phyloP scores from a whole-genome alignment of 30 jellyfish, hydroid and myxozoan species.

The Cassiopea xamachana region DNA sequence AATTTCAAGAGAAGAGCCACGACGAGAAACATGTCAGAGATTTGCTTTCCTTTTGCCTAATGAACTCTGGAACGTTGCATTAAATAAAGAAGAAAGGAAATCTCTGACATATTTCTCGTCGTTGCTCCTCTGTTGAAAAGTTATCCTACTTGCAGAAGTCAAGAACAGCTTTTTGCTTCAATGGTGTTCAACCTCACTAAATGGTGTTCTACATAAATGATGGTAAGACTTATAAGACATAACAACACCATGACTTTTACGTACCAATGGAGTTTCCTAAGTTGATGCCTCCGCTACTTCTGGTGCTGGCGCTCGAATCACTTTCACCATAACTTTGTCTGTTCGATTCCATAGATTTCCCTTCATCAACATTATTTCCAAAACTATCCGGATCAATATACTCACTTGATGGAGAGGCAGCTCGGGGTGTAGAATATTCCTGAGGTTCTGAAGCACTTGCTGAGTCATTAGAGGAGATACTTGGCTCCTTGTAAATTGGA shows the following conservation, averaged over 20 bases:
- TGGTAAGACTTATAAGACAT: neutral
- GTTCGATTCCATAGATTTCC: neutral
- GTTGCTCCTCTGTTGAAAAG: too few relatives aligned
- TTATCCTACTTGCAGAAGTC: too few relatives aligned
- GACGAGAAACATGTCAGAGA: too few relatives aligned
- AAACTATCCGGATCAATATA: slow-evolving; percentile 55
- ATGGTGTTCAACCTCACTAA: too few relatives aligned
- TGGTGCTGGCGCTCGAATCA: slow-evolving; percentile 22
- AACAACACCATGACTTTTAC: neutral
- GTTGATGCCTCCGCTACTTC: slow-evolving; percentile 46
- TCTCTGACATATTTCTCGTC: too few relatives aligned
- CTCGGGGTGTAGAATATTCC: slow-evolving; percentile 19
- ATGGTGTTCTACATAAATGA: neutral
- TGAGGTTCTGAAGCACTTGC: neutral
- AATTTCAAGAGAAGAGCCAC: too few relatives aligned
- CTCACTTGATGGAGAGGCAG: slow-evolving; percentile 12
- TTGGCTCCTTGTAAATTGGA: slow-evolving; percentile 61
- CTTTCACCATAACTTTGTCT: slow-evolving; percentile 29
- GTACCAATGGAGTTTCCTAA: neutral
- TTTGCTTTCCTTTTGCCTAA: too few relatives aligned
- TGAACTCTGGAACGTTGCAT: too few relatives aligned
- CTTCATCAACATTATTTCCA: neutral
- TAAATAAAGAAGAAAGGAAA: too few relatives aligned
- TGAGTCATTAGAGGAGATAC: neutral
- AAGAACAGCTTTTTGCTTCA: too few relatives aligned